Base-by-base conservation (phyloP, 2,113 vertebrate species). In the Cyprinodon brontotheroides region DNA sequence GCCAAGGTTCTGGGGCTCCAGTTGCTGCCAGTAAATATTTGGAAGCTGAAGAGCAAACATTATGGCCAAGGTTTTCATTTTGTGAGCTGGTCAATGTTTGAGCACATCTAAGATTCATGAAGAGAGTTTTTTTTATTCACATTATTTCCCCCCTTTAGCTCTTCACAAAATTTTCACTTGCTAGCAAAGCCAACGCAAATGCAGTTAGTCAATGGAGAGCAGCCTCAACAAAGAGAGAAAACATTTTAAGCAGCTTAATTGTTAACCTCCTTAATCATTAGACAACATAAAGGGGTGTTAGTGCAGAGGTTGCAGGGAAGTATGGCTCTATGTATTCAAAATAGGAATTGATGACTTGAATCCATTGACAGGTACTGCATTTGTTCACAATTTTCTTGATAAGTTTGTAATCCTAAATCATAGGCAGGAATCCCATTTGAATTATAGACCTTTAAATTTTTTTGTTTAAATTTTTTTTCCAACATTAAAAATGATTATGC, bases 21-120 rank as follows among this genome's bases (percentile, higher is more conserved):
- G 20, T 10, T 22, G 64, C n/a, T 22, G 41, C n/a, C n/a, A n/a
- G 64, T n/a, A 45, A 65, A 41, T 65, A 65, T 65, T 65, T 43
- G 40, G n/a, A 66, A 29, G 43, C 11, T 66, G 41, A n/a, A 47
- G n/a, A 14, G 41, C n/a, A 11, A 69, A 57, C 12, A 59, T 69
- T 12, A 7, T 11, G 22, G 11, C 67, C 15, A 40, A 39, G 1
- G 3, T 20, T n/a, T 22, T 22, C 29, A 50, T 29, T 47, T 37
- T 48, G 22, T 17, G 15, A 36, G 20, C 12, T 50, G 4, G 7
- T 50, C 45, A 17, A 17, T 65, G 40, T 43, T 40, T 17, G 13
- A 63, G 17, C 40, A 1, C 61, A 63, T 15, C 40, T 63, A 38
- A 9, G 5, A 15, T 63, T 37, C 29, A 61, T 14, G 37, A 13